Percentiles rank a stretch among this genome's conserved stretches.
phyloP scores from a whole-genome alignment of 1,140 invertebrate genomes.

The Scaptomyza montana region DNA sequence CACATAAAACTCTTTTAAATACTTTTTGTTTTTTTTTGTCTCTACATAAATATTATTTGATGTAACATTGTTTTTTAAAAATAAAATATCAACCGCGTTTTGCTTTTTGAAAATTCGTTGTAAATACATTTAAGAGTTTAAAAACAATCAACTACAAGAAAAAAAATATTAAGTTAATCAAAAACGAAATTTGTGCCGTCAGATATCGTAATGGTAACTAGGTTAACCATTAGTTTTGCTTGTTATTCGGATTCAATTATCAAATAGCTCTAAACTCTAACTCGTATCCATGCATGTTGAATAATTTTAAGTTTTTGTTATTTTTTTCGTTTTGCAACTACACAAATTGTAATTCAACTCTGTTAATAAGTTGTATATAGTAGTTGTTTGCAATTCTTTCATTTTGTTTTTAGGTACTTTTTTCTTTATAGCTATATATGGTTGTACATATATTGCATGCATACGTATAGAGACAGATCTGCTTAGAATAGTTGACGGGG shows the following conservation, averaged over 20 bases:
- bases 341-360: too few species aligned
- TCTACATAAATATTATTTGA: conserved; percentile 29
- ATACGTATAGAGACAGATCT: conserved; percentile 44
- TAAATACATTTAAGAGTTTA: conserved; percentile 35
- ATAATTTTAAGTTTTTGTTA: neutral
- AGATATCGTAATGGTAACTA: conserved; percentile 25
- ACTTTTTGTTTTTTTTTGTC: conserved; percentile 5
- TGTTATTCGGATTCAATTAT: conserved; percentile 16
- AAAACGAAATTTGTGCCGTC: conserved; percentile 12
- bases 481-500: too few species aligned
- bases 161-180: neutral
- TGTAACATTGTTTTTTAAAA: conserved; percentile 24
- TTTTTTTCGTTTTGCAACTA: conserved; percentile 27
- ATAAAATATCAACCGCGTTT: neutral
- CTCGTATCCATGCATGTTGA: conserved; percentile 21
- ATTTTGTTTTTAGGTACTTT: conserved; percentile 14
- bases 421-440: conserved; percentile 35
- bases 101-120: conserved; percentile 42
- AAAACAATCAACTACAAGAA: neutral
- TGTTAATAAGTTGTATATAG: conserved; percentile 7
- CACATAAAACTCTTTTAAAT: conserved; percentile 32
- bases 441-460: too few species aligned
- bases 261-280: conserved; percentile 24
- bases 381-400: too few species aligned
- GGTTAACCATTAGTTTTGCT: conserved; percentile 26